Conservation (phyloP, 2,113 vertebrate species). For the Gopherus evgoodei region DNA sequence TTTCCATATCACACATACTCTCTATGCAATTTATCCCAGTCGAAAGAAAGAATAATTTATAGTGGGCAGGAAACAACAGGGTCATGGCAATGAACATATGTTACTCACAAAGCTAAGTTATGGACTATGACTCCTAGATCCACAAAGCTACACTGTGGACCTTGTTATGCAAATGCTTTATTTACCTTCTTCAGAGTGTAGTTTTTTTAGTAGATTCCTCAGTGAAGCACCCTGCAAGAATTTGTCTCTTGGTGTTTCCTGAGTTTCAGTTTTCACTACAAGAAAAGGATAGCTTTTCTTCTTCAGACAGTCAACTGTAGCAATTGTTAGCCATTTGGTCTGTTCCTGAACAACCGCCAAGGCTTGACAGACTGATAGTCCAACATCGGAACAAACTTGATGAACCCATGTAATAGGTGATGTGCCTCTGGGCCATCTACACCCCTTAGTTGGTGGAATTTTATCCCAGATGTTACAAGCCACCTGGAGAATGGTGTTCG, state of each 20-base stretch:
- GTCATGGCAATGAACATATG: neutral
- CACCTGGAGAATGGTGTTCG: too few species aligned
- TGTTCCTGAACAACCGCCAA: too few species aligned
- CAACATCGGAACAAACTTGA: too few species aligned
- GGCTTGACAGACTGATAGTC: too few species aligned
- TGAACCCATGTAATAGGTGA: too few species aligned
- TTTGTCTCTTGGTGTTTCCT: neutral
- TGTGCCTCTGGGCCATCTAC: too few species aligned
- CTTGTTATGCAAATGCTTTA: neutral
- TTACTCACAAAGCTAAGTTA: neutral
- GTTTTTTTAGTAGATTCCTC: neutral
- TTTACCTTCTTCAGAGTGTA: neutral
- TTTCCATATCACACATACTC: neutral
- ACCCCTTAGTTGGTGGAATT: too few species aligned
- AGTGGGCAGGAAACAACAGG: neutral
- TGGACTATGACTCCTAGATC: neutral
- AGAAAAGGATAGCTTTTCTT: neutral
- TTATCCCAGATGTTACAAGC: too few species aligned
- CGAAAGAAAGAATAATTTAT: neutral
- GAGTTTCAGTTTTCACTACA: neutral
- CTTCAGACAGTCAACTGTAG: too few species aligned
- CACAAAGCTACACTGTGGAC: neutral
- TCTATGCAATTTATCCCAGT: neutral
- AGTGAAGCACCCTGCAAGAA: neutral
- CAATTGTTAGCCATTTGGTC: too few species aligned